Percentiles rank a stretch among this genome's conserved stretches.
phyloP scores from a whole-genome alignment of 2,888 invertebrate species.

The Himalopsyche anomala region DNA sequence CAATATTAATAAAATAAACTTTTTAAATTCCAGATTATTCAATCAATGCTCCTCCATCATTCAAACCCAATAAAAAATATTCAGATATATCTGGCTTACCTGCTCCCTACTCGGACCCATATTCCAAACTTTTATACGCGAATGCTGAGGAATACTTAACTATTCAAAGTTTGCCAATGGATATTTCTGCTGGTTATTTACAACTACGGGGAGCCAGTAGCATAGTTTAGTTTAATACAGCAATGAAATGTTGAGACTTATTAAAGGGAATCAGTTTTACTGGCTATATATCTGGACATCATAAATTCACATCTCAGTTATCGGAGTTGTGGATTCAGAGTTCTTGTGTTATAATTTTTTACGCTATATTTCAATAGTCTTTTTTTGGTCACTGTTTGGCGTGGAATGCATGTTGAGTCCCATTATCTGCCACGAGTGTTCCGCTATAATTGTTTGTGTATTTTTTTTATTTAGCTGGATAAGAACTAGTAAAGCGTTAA shows the following conservation, averaged over 20 bases:
- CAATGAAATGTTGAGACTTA: no score
- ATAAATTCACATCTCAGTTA: no score
- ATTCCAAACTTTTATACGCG: conserved; percentile 90
- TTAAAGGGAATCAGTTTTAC: no score
- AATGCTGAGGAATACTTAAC: conserved; percentile 92
- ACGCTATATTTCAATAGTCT: conserved; percentile 9
- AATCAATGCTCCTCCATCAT: conserved; percentile 94
- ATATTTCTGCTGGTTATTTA: conserved; percentile 93
- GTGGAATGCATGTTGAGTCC: background rate
- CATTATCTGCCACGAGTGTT: no score
- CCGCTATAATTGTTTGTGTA: no score
- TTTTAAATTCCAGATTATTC: conserved; percentile 81
- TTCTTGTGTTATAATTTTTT: no score
- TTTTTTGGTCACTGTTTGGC: background rate
- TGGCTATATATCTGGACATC: no score
- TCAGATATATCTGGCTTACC: conserved; percentile 94
- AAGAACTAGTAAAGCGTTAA: no score
- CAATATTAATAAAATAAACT: background rate
- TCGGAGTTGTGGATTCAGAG: no score
- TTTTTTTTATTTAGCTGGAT: no score
- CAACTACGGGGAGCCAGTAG: conserved; percentile 89
- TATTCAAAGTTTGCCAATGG: conserved; percentile 91
- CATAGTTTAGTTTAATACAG: conserved; percentile 79
- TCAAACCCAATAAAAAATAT: conserved; percentile 94
- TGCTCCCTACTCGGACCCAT: conserved; percentile 94